phyloP scores from a whole-genome alignment of 2,888 invertebrate species.

The Lissonota sp. region DNA sequence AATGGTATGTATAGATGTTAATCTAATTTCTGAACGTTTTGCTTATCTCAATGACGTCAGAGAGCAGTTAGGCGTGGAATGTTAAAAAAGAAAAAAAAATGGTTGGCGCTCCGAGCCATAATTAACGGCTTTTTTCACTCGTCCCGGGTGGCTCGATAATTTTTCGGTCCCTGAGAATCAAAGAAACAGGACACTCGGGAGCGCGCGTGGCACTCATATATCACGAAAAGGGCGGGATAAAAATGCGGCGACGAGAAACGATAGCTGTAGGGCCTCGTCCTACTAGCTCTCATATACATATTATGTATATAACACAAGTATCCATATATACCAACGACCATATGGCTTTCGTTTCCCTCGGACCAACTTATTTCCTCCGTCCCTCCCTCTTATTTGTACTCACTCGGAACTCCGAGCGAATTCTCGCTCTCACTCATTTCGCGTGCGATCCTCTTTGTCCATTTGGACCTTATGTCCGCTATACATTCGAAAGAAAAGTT shows the following conservation, averaged over 20 bases:
- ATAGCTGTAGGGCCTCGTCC: slow-evolving; percentile 42
- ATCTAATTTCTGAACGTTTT: neutral
- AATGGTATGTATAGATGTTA: neutral
- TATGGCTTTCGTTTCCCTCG: slow-evolving; percentile 62
- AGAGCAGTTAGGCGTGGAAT: neutral
- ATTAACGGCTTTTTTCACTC: slow-evolving; percentile 44
- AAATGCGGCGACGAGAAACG: slow-evolving; percentile 53
- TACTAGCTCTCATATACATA: slow-evolving; percentile 44
- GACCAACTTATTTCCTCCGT: slow-evolving; percentile 50
- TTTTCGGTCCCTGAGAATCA: slow-evolving; percentile 34
- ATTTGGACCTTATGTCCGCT: no score
- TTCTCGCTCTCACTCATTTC: slow-evolving; percentile 21
- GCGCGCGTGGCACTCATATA: slow-evolving; percentile 46
- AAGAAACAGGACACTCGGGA: slow-evolving; percentile 52
- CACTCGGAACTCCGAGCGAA: slow-evolving; percentile 40
- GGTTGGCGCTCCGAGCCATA: slow-evolving; percentile 29
- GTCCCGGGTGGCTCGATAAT: slow-evolving; percentile 58
- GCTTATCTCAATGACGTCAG: neutral
- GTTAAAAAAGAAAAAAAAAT: slow-evolving; percentile 19
- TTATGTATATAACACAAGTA: slow-evolving; percentile 14
- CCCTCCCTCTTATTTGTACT: slow-evolving; percentile 40
- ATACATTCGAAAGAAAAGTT: no score
- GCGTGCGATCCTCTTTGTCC: no score
- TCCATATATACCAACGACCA: slow-evolving; percentile 40
- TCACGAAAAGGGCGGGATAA: slow-evolving; percentile 51